phyloP scores from a whole-genome alignment of 2,888 invertebrate genomes.

The Osmoderma eremita region DNA sequence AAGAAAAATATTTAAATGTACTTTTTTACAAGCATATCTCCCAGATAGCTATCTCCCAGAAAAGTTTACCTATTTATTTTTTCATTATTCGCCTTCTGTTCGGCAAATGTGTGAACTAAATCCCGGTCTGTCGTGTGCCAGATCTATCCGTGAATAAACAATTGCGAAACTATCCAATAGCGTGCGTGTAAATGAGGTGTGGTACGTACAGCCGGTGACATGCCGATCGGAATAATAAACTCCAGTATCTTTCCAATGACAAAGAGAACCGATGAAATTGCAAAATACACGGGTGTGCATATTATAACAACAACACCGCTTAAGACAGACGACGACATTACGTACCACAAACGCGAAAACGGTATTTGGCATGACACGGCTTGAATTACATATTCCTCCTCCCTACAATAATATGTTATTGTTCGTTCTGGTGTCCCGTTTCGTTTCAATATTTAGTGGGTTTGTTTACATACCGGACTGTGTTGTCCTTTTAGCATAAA shows the following conservation, averaged over 20 bases:
- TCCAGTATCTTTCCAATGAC: conserved; percentile 16
- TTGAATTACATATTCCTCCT: conserved; percentile 35
- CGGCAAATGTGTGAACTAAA: not conserved
- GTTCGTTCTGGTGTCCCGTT: conserved; percentile 24
- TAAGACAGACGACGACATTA: conserved; percentile 12
- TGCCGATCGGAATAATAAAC: conserved; percentile 30
- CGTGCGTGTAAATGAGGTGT: conserved; percentile 24
- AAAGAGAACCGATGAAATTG: conserved; percentile 31
- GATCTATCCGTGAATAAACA: conserved; percentile 20
- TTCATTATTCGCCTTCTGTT: not conserved
- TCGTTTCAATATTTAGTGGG: not conserved
- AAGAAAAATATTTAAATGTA: no score
- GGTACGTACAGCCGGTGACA: conserved; percentile 11
- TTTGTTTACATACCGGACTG: not conserved
- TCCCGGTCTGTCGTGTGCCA: conserved; percentile 14
- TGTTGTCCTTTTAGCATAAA: conserved; percentile 14
- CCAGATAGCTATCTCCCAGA: no score
- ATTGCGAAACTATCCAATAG: conserved; percentile 24
- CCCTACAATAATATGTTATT: conserved; percentile 17
- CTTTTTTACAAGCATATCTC: no score
- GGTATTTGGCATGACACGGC: conserved; percentile 26
- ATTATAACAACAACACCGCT: conserved; percentile 1
- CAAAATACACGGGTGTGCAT: conserved; percentile 17
- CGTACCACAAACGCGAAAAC: conserved; percentile 15
- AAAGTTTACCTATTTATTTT: no score